phyloP scores from a whole-genome alignment of 2,113 vertebrate genomes.

The Aythya baeri region DNA sequence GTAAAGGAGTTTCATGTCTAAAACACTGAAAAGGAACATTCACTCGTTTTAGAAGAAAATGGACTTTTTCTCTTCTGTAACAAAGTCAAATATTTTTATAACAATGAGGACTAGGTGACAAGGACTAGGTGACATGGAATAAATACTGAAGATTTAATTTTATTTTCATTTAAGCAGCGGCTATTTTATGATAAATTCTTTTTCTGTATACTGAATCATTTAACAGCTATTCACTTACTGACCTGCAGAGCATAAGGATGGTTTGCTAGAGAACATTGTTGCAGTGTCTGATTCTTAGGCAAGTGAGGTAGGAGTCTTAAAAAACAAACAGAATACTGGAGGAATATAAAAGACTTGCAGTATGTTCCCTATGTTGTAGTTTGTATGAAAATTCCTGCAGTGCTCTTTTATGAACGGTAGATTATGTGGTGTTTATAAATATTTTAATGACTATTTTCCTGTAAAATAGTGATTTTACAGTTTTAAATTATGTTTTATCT shows the following conservation, averaged over 20 bases:
- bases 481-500: background rate
- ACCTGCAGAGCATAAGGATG: background rate
- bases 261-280: background rate
- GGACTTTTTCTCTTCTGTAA: background rate
- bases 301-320: background rate
- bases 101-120: background rate
- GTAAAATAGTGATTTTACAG: background rate
- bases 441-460: background rate
- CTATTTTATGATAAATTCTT: background rate
- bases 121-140: background rate
- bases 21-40: background rate
- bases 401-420: background rate
- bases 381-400: background rate
- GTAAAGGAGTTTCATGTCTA: background rate
- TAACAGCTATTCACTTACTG: background rate
- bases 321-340: background rate
- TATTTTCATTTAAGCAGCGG: background rate
- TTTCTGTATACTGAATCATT: background rate
- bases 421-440: slow-evolving; percentile 2
- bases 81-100: background rate
- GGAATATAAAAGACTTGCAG: background rate
- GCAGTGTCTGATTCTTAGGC: background rate
- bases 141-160: background rate
- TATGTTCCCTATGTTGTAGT: background rate
- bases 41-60: background rate